phyloP scores from a whole-genome alignment of 2,797 vertebrate genomes.

The Eulemur albifrons region DNA sequence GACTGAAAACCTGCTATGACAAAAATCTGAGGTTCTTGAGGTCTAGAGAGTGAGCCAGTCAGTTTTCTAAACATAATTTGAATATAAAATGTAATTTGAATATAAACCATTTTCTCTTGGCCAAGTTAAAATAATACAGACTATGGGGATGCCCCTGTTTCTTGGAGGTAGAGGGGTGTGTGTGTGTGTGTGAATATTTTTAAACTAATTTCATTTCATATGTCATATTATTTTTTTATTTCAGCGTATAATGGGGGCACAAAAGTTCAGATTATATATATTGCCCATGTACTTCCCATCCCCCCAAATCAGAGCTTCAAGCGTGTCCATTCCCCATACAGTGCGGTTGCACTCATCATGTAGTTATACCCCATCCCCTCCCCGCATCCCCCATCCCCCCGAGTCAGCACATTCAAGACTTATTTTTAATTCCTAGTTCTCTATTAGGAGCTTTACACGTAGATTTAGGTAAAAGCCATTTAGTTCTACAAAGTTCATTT shows the following conservation, averaged over 20 bases:
- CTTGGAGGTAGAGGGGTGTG: background rate
- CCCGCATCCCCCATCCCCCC: no score
- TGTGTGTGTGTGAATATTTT: background rate
- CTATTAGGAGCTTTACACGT: background rate
- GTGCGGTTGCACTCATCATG: no score
- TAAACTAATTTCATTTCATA: background rate
- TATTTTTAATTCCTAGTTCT: background rate
- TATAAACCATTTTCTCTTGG: background rate
- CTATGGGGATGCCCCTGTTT: rapidly evolving
- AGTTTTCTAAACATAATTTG: background rate
- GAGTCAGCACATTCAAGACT: no score
- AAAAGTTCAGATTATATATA: no score
- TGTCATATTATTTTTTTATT: no score
- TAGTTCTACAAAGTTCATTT: background rate
- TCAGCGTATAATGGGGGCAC: no score
- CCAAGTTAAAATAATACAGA: background rate
- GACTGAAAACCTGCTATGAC: background rate
- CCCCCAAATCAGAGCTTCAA: no score
- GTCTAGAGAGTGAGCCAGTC: background rate
- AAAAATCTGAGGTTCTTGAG: background rate
- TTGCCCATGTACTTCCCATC: no score
- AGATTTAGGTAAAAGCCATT: background rate
- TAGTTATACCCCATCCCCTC: no score
- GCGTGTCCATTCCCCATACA: no score
- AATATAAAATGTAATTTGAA: background rate